Base-by-base conservation (phyloP, 2,888 invertebrate species). In the Agrotis clavis region DNA sequence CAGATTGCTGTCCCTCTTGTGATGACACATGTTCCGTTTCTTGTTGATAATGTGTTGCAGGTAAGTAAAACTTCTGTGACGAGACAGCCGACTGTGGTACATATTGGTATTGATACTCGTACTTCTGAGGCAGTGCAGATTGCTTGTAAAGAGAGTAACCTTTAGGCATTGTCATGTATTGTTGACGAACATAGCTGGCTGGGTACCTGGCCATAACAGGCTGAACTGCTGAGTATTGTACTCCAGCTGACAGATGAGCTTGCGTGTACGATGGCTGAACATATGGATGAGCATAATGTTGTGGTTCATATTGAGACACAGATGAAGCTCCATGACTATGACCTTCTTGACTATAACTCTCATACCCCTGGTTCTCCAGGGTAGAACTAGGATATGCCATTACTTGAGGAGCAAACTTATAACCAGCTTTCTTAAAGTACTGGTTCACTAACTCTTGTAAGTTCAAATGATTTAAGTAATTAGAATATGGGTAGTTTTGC, bases 361-460 rank as follows among this genome's bases (percentile, higher is more conserved):
- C 87, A 68, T 87, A 77, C 18, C 86, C 77, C 47, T 91, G 81
- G 19, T 88, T 70, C 51, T 88, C 72, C 30, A 60, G 64, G 14
- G 70, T 74, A 16, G 91, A 78, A 69, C 86, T 91, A 65, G 92
- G 92, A 75, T 94, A 95, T 41, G 92, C 81, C 91, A 91, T 94
- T 25, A 95, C 90, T 85, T 94, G 94, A 67, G 95, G 94, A 6
- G 94, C 94, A 77, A 91, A 91, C 13, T 92, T 90, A 74, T 91
- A 95, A 14, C 96, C 96, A 71, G 92, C 92, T 81, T 96, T 96
- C 83, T 93, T 92, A 60, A 97, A 94, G 85, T 97, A 97, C 79
- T 96, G 94, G 77, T 95, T 94, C 0, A 97, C 94, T 47, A 97
- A 87, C 25, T 95, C 92, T 91, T 97, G 97, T 47, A 97, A 88